Evolutionary conservation across 2,113 vertebrate genomes (phyloP).

Genomic region (Anthoscopus minutus): DNA sequence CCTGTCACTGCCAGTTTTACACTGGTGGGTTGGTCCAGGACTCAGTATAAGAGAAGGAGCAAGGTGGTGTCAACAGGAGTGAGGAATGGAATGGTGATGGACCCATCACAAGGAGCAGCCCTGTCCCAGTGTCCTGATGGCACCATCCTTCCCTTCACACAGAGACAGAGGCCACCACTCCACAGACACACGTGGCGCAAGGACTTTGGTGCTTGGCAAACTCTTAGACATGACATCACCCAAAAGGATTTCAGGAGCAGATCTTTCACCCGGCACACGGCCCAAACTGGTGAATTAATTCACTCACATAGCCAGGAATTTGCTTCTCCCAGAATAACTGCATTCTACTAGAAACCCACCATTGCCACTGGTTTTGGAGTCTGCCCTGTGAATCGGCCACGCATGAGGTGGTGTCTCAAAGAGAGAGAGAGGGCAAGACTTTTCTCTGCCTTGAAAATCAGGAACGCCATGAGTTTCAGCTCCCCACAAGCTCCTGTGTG

Average conservation of each 20-base stretch:
- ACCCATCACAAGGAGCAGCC: background rate
- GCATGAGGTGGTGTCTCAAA: rapidly evolving
- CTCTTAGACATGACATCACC: constrained; percentile 58
- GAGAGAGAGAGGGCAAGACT: rapidly evolving
- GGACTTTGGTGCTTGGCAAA: constrained; percentile 13
- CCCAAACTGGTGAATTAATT: background rate
- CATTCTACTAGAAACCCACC: background rate
- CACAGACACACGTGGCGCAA: background rate
- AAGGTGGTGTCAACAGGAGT: background rate
- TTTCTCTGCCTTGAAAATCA: background rate
- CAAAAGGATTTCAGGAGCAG: constrained; percentile 15
- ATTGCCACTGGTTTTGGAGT: background rate
- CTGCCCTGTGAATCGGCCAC: background rate
- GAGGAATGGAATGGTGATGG: rapidly evolving
- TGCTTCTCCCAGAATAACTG: constrained; percentile 29
- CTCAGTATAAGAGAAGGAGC: rapidly evolving
- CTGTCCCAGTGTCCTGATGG: rapidly evolving
- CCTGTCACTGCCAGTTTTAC: background rate
- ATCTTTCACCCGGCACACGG: background rate
- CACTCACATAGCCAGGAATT: background rate
- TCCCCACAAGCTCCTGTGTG: background rate
- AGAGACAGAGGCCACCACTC: rapidly evolving
- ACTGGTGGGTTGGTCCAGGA: background rate
- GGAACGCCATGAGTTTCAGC: rapidly evolving
- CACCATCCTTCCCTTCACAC: background rate